Evolutionary conservation across 2,888 invertebrate species (phyloP), one percentile per base, ranked within the genome.

Genomic region (Eupithecia inturbata): DNA sequence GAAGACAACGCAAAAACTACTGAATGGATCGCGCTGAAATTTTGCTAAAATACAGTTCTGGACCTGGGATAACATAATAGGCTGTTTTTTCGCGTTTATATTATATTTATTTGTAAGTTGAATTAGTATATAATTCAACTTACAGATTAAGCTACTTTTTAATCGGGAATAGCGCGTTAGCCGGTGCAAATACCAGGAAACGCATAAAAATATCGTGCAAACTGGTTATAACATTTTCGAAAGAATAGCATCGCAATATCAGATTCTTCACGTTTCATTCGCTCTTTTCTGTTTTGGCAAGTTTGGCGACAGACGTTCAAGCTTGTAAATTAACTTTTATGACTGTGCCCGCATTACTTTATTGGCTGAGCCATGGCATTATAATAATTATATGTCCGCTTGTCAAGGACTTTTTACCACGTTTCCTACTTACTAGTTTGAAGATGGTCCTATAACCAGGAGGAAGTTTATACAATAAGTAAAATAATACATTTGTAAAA

Each of bases 291-390:
- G 22, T 57, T 12, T 57, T 57, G 22, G 12, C 26, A 26, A 53
- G 53, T 53, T 53, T 53, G 10, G 53, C 22, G 22, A 22, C 49
- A 9, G 9, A n/a, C 53, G 12, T 53, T 22, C 53, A 53, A 22
- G 22, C 53, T 53, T 53, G 53, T 53, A 22, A 22, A 57, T 57
- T 57, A 14, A 57, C 53, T 57, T 57, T 26, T 64, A 33, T 36
- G 31, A 64, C 63, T n/a, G 62, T 63, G 64, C 64, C 64, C 64
- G 22, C 36, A 64, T 64, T n/a, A 36, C 31, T 36, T 64, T n/a
- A 64, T 36, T 36, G 36, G 36, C n/a, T 64, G 64, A 64, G 10
- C 22, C 22, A 64, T 64, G 36, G n/a, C 36, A 12, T 33, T 33
- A 33, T 64, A 64, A 1, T 33, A n/a, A 36, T 12, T 36, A 22